Evolutionary conservation across 2,888 invertebrate genomes (phyloP).

Genomic region (Lymantria monacha): DNA sequence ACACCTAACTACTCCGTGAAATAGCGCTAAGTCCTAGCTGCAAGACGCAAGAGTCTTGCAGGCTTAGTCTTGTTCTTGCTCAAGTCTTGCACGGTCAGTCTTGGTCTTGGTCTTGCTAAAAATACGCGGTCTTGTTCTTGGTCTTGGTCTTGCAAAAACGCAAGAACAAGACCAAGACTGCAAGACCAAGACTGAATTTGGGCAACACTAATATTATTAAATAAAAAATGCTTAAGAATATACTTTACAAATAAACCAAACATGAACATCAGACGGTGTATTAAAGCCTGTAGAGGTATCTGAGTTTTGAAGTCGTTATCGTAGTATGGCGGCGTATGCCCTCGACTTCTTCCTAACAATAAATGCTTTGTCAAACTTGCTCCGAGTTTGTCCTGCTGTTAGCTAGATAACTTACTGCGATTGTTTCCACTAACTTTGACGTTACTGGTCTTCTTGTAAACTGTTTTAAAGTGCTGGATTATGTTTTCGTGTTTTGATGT

Average conservation of each 20-base stretch:
- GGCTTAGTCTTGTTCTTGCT: too few species aligned
- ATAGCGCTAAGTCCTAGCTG: too few species aligned
- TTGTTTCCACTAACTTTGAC: slow-evolving; percentile 53
- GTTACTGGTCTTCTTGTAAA: slow-evolving; percentile 32
- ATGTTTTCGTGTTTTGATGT: slow-evolving; percentile 1
- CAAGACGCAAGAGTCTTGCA: too few species aligned
- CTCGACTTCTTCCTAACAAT: slow-evolving; percentile 62
- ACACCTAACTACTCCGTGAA: too few species aligned
- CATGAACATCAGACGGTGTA: slow-evolving; percentile 9
- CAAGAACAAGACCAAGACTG: too few species aligned
- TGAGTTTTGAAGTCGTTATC: slow-evolving; percentile 71
- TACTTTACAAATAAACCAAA: slow-evolving; percentile 4
- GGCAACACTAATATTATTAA: too few species aligned
- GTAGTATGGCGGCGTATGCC: slow-evolving; percentile 38
- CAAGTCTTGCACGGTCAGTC: too few species aligned
- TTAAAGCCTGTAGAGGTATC: slow-evolving; percentile 21
- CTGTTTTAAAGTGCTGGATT: slow-evolving; percentile 8
- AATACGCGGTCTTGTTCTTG: too few species aligned
- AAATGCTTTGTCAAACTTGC: slow-evolving; percentile 70
- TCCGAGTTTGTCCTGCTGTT: slow-evolving; percentile 35
- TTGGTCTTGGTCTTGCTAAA: too few species aligned
- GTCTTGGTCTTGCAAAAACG: too few species aligned
- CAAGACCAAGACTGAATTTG: too few species aligned
- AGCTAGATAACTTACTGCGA: slow-evolving; percentile 61
- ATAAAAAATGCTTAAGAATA: neutral